Evolutionary conservation across 2,797 vertebrate species (phyloP).

Genomic region (Hylomyscus alleni): DNA sequence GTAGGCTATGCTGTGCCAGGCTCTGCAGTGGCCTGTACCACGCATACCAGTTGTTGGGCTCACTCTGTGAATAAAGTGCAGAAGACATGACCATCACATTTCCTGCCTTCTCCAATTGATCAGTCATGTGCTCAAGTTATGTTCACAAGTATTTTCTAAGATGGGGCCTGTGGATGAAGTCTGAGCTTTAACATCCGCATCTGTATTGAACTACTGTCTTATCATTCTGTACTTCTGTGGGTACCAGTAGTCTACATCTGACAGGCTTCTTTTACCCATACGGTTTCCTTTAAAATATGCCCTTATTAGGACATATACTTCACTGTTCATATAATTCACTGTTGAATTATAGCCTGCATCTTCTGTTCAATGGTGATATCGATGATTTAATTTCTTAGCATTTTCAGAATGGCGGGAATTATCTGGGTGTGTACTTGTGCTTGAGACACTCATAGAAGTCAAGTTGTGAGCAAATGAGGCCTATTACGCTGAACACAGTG

Average conservation of each 20-base stretch:
- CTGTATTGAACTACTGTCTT: fast-evolving
- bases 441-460: not conserved
- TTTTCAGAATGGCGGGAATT: not conserved
- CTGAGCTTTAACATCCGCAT: fast-evolving
- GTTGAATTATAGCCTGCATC: too few relatives aligned
- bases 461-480: not conserved
- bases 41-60: not conserved
- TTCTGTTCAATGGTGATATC: not conserved
- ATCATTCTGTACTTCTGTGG: fast-evolving
- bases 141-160: not conserved
- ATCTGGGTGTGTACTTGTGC: not conserved
- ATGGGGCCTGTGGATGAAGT: fast-evolving
- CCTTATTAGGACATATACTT: not conserved
- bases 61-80: not conserved
- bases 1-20: not conserved
- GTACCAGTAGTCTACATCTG: not conserved
- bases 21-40: not conserved
- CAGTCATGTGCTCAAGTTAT: fast-evolving
- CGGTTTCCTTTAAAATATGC: not conserved
- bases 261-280: not conserved
- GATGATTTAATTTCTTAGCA: not conserved
- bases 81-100: fast-evolving
- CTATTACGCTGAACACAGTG: not conserved
- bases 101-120: not conserved
- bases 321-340: too few relatives aligned